Percentiles rank a stretch among this genome's conserved stretches.
phyloP scores from a whole-genome alignment of 2,113 vertebrate species.

The Martes martes region DNA sequence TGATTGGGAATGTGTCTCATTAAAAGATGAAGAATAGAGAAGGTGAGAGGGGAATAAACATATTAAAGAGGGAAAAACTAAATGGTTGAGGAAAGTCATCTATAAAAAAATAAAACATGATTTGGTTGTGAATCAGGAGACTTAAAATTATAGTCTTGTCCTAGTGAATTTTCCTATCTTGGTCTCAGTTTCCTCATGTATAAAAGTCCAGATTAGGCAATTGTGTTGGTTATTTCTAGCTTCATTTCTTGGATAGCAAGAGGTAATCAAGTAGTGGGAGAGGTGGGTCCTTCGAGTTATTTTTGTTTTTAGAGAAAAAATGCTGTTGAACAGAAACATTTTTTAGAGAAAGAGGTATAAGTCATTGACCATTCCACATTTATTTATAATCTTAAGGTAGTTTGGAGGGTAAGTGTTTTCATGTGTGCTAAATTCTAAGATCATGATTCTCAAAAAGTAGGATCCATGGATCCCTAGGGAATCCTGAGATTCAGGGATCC shows the following conservation, averaged over 20 bases:
- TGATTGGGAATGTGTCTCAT: background rate
- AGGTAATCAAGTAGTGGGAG: background rate
- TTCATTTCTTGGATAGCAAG: background rate
- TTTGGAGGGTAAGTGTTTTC: background rate
- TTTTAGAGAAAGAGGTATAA: background rate
- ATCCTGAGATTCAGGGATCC: background rate
- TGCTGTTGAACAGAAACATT: background rate
- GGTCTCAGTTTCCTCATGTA: background rate
- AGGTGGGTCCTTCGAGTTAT: background rate
- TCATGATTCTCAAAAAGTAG: background rate
- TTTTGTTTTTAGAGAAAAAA: slow-evolving; percentile 1
- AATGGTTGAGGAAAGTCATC: background rate
- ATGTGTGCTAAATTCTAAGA: background rate
- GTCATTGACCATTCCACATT: background rate
- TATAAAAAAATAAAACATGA: background rate
- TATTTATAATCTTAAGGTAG: background rate
- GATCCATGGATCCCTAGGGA: background rate
- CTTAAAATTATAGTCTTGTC: background rate
- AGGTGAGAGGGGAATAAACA: background rate
- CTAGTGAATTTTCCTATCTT: background rate
- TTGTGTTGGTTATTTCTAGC: background rate
- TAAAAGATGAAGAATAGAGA: background rate
- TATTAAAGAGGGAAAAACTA: background rate
- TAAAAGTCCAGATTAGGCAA: background rate
- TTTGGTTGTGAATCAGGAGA: background rate